Evolutionary conservation across 2,113 vertebrate species (phyloP), one percentile per base, ranked within the genome.

Genomic region (Oncorhynchus tshawytscha): DNA sequence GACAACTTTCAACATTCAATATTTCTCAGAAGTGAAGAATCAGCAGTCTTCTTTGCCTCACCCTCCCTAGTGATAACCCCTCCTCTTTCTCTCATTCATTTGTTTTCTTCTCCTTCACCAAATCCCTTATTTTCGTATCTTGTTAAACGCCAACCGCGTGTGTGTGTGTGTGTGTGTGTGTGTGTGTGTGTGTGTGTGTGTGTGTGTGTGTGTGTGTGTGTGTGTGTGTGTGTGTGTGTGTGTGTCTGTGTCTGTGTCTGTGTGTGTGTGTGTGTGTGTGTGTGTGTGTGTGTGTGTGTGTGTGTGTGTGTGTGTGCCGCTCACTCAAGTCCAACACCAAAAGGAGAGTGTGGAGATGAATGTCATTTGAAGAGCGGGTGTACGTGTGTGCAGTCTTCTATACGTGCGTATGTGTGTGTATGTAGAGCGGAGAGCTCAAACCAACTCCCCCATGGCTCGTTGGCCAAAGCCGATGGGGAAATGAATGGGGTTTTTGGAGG

Each of bases 41-140:
- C 39, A 39, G 39, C 39, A 39, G 7, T 2, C 39, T 2, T 39
- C 39, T 9, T 39, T 39, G 34, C 8, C 34, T 1, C 34, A 2
- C 34, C 34, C 34, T 39, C 7, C 34, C 34, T 9, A 39, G 34
- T 39, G 39, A 39, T 39, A 39, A 39, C 8, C 39, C 8, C 39
- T 2, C 39, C 74, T 82, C 82, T 72, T 81, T 18, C 4, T 25
- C 34, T 39, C 8, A 39, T 39, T 39, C 39, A 39, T 7, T 9
- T 75, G 60, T 82, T 84, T 79, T 80, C 80, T 72, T 78, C 65
- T 81, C 82, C 22, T 80, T 67, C 78, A 81, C 82, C 77, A 88
- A 88, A 90, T 88, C 85, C 81, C 77, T 79, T 82, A 81, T 82
- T 86, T 84, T 88, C 82, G 84, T 84, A 86, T 87, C 65, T 84